phyloP scores from a whole-genome alignment of 1,140 invertebrate species.

The Bathynomus jamesi region DNA sequence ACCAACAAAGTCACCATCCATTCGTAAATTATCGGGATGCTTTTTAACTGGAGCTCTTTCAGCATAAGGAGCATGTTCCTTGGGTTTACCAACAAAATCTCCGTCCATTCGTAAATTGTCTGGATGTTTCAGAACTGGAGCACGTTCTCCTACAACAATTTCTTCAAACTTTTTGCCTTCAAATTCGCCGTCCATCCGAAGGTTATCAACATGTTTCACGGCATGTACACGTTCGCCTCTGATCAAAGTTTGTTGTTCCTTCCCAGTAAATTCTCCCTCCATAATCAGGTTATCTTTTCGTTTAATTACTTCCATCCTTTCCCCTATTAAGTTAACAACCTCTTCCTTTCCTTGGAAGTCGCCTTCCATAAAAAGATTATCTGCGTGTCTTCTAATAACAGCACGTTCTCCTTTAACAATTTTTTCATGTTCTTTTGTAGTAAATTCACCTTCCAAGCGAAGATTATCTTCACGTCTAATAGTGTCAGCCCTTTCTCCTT shows the following conservation, averaged over 20 bases:
- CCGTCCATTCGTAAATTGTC: constrained; percentile 48
- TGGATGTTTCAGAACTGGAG: constrained; percentile 42
- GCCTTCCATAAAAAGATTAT: constrained; percentile 39
- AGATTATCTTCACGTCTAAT: constrained; percentile 14
- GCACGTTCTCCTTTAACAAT: constrained; percentile 8
- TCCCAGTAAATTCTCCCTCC: constrained; percentile 51
- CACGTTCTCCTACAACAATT: constrained; percentile 42
- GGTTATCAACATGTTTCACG: constrained; percentile 39
- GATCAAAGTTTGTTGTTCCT: neutral
- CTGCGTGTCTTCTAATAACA: constrained; percentile 46
- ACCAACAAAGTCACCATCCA: constrained; percentile 46
- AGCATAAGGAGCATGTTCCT: constrained; percentile 13
- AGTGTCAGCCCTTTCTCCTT: constrained; percentile 18
- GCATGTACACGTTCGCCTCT: constrained; percentile 40
- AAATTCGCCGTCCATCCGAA: constrained; percentile 26
- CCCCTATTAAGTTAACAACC: neutral
- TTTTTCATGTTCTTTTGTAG: constrained; percentile 1
- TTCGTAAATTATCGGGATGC: constrained; percentile 50
- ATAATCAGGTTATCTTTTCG: constrained; percentile 51
- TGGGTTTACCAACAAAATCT: constrained; percentile 29
- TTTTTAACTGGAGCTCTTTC: constrained; percentile 43
- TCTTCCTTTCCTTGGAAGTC: constrained; percentile 39
- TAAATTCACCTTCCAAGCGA: constrained; percentile 10
- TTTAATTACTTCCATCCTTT: constrained; percentile 37
- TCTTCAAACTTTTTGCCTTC: neutral